These are phyloP conservation scores for Mormyrus proboscirostris DNA, from an alignment of 2,797 vertebrate genomes.

Conservation along the genomic window DNA sequence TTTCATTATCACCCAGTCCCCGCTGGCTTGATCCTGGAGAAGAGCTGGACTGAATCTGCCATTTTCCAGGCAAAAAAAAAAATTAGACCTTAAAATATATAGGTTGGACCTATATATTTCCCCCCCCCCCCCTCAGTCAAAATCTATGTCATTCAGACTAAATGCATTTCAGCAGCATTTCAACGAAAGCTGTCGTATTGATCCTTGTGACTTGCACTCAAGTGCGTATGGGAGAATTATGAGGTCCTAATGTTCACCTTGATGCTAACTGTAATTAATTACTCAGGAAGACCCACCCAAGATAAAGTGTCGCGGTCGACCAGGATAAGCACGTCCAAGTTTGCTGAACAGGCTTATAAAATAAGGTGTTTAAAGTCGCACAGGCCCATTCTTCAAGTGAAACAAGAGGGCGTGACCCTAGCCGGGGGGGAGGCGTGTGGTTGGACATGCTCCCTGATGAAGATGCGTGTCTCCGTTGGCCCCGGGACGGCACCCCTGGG, in stretches of 20 bases:
- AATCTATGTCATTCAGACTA: not conserved
- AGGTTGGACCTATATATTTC: not conserved
- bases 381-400: not conserved
- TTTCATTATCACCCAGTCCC: not conserved
- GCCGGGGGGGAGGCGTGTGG: not conserved
- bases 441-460: not conserved
- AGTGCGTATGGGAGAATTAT: not conserved
- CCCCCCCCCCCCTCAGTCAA: not conserved
- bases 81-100: not conserved
- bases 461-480: not conserved
- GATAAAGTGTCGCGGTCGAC: slow-evolving; percentile 36
- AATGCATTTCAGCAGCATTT: not conserved
- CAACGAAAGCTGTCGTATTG: not conserved
- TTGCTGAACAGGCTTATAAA: not conserved
- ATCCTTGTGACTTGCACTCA: not conserved
- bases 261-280: slow-evolving; percentile 50
- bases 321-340: slow-evolving; percentile 41
- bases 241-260: not conserved
- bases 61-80: not conserved
- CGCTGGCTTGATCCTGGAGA: slow-evolving; percentile 26
- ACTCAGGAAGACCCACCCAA: slow-evolving; percentile 43
- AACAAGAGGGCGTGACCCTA: slow-evolving; percentile 9
- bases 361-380: not conserved
- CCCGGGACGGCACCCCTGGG: not conserved
- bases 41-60: slow-evolving; percentile 21